Base-by-base conservation (phyloP, 37 sponge, comb jelly and placozoan genomes). In the Cladorhizidae sp. region DNA sequence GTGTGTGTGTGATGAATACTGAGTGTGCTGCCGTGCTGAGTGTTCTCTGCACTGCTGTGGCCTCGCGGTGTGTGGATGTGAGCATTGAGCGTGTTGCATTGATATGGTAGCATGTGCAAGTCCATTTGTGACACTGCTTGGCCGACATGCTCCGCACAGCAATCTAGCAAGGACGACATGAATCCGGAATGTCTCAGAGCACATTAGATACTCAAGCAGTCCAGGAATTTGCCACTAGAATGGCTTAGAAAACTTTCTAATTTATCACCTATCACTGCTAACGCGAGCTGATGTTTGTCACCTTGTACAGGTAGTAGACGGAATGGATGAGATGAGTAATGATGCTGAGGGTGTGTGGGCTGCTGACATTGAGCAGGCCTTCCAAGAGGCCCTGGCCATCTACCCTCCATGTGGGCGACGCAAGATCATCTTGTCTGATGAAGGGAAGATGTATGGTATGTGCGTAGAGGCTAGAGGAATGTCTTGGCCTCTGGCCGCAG, bases 361-460 rank as follows among this genome's bases (percentile, higher is more conserved):
- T 1, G 86, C 96, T 0, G 99, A 98, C 75, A 98, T 98, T 21
- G 99, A 98, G 86, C 97, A 96, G 55, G 94, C 96, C 0, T 98
- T 98, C 82, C 99, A 98, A 80, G 99, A 98, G 56, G 99, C 99
- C 15, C 86, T 98, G 40, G 94, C 97, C 15, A 95, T 93, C 40
- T 98, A 98, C 73, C 99, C 99, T 45, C 99, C 99, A 0, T 98
- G 99, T 84, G 99, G 99, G 18, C 73, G 99, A 1, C 70, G 99
- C 25, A 98, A 98, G 79, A 98, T 98, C 41, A 98, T 98, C 42
- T 79, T 98, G 38, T 94, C 99, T 38, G 96, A 96, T 78, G 99
- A 98, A 74, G 99, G 99, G 25, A 98, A 98, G 92, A 98, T 98
- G 99, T 98, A 98, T 86, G 99, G 98, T 98, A 86, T 68, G 95